A percentile compares a stretch with the other conserved stretches of the same genome.
Evolutionary conservation across 2,888 invertebrate genomes (phyloP).

Genomic region (Prosopocoilus inquinatus): DNA sequence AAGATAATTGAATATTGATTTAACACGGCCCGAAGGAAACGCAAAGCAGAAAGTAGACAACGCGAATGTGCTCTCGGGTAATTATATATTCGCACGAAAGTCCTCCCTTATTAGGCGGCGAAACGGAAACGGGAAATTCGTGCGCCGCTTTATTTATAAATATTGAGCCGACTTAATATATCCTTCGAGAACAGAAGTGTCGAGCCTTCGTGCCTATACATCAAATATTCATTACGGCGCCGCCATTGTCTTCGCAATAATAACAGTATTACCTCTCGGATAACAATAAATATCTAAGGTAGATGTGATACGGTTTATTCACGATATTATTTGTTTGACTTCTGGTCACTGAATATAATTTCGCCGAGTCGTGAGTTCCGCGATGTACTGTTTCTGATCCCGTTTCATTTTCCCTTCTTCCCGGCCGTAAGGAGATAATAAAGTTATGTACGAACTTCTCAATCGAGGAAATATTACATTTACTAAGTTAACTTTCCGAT

Average conservation of each 20-base stretch:
- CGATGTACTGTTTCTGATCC: conserved; percentile 23
- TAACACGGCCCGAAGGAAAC: no score
- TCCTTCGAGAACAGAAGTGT: conserved; percentile 14
- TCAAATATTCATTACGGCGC: conserved; percentile 16
- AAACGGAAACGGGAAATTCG: not conserved
- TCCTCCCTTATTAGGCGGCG: no score
- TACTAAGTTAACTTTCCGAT: conserved; percentile 29
- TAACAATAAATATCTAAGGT: conserved; percentile 23
- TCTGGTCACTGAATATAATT: conserved; percentile 28
- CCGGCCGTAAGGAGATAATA: conserved; percentile 22
- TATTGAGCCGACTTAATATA: conserved; percentile 6
- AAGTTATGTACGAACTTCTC: conserved; percentile 31
- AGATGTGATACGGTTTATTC: conserved; percentile 22
- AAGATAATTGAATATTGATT: no score
- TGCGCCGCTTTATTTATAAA: not conserved
- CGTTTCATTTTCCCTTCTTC: conserved; percentile 20
- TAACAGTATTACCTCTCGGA: conserved; percentile 25
- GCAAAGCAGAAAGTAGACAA: no score
- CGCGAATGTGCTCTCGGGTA: no score
- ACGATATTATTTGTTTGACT: conserved; percentile 29
- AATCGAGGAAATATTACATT: conserved; percentile 32
- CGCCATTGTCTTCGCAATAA: conserved; percentile 18
- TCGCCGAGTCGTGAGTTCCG: conserved; percentile 27
- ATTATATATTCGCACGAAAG: no score
- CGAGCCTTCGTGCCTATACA: conserved; percentile 11